Evolutionary conservation across 2,113 vertebrate species (phyloP).

Genomic region (Pristiophorus japonicus): DNA sequence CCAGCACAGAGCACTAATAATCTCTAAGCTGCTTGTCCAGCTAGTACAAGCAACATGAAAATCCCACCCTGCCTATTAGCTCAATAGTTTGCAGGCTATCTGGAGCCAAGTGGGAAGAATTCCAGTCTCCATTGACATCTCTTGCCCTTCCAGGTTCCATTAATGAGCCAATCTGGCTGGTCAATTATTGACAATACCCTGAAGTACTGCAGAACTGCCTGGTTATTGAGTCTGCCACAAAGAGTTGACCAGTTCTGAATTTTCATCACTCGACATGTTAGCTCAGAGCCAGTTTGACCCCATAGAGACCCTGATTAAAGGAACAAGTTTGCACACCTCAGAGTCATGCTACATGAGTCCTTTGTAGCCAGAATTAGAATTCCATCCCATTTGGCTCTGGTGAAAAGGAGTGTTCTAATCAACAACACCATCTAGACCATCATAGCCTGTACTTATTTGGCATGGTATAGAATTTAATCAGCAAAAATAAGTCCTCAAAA

Average conservation of each 20-base stretch:
- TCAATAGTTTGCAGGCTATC: background rate
- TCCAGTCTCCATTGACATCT: background rate
- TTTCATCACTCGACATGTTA: background rate
- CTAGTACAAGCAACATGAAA: background rate
- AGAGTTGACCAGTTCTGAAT: background rate
- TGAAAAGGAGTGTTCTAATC: background rate
- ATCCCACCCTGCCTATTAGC: background rate
- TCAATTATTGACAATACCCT: background rate
- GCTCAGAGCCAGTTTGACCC: background rate
- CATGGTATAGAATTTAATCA: background rate
- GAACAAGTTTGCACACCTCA: background rate
- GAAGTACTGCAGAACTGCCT: background rate
- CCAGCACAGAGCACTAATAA: background rate
- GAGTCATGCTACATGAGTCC: background rate
- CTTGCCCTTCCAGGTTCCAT: background rate
- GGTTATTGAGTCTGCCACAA: background rate
- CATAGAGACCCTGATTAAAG: background rate
- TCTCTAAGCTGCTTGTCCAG: too few relatives aligned
- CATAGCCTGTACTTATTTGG: background rate
- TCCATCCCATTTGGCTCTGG: background rate
- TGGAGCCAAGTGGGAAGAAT: background rate
- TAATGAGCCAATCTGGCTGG: background rate
- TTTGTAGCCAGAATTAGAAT: background rate
- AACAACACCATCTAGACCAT: background rate
- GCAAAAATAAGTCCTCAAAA: background rate